Conservation (phyloP, 2,113 vertebrate genomes). For the Leucopsar rothschildi region DNA sequence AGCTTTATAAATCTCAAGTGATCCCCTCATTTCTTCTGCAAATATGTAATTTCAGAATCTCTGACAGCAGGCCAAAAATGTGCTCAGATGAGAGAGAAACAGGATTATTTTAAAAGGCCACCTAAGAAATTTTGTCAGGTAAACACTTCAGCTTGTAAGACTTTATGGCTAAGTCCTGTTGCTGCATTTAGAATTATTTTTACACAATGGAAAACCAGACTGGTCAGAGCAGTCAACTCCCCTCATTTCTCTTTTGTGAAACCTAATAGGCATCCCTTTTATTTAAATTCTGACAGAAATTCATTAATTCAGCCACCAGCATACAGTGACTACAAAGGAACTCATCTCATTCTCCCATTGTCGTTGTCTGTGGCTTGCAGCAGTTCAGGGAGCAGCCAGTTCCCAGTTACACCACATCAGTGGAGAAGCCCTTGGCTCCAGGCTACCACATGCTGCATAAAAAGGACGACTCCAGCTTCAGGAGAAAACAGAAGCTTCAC, state of each 20-base stretch:
- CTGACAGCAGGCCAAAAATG: not conserved
- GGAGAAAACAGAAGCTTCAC: not conserved
- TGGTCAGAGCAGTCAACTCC: not conserved
- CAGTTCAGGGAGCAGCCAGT: not conserved
- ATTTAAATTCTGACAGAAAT: not conserved
- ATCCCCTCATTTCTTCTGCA: slow-evolving; percentile 11
- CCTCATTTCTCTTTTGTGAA: not conserved
- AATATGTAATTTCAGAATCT: not conserved
- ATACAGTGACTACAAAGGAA: not conserved
- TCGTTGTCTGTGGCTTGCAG: not conserved
- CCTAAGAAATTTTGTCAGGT: not conserved
- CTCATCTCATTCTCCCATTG: not conserved
- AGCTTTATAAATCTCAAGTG: slow-evolving; percentile 1
- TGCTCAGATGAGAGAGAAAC: not conserved
- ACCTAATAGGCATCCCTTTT: not conserved
- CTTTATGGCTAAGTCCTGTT: not conserved
- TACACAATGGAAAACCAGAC: not conserved
- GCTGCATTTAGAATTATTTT: not conserved
- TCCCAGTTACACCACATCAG: not conserved
- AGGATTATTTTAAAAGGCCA: not conserved
- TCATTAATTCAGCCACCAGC: not conserved
- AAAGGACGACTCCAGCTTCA: not conserved
- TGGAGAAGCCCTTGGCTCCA: not conserved
- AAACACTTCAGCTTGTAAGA: not conserved
- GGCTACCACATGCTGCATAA: not conserved